A percentile compares a stretch with the other conserved stretches of the same genome.
Conservation (phyloP, 2,888 invertebrate species). For the Acronicta aceris region DNA sequence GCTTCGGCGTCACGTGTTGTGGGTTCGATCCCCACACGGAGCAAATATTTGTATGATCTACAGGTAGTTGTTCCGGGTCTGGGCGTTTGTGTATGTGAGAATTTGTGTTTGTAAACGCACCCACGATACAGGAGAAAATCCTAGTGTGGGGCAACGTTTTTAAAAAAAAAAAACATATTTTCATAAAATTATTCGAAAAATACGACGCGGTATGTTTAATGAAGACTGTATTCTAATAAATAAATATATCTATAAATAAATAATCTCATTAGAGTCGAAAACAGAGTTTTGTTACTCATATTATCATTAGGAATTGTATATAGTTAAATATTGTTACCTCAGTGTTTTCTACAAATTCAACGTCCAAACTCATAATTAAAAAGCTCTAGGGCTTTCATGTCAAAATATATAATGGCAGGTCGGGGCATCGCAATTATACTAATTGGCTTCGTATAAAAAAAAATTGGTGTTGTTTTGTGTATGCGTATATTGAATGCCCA, state of each 20-base stretch:
- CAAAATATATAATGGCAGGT: slow-evolving; percentile 34
- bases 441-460: slow-evolving; percentile 33
- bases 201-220: background rate
- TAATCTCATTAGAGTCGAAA: slow-evolving; percentile 21
- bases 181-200: no score
- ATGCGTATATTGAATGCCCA: background rate
- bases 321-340: slow-evolving; percentile 38
- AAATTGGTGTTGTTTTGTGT: slow-evolving; percentile 3
- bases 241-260: no score
- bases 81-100: no score
- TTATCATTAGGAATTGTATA: slow-evolving; percentile 23
- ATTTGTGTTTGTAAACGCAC: no score
- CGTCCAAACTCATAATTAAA: slow-evolving; percentile 37
- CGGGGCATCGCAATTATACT: slow-evolving; percentile 36
- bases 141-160: no score
- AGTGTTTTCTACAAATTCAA: slow-evolving; percentile 12
- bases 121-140: no score
- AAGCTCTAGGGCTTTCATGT: slow-evolving; percentile 32
- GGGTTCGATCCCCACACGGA: no score
- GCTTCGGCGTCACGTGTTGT: no score
- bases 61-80: no score
- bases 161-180: no score
- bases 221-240: background rate
- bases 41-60: no score
- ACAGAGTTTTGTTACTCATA: background rate